phyloP scores from a whole-genome alignment of 2,797 vertebrate genomes.

The Cheirogaleus major region DNA sequence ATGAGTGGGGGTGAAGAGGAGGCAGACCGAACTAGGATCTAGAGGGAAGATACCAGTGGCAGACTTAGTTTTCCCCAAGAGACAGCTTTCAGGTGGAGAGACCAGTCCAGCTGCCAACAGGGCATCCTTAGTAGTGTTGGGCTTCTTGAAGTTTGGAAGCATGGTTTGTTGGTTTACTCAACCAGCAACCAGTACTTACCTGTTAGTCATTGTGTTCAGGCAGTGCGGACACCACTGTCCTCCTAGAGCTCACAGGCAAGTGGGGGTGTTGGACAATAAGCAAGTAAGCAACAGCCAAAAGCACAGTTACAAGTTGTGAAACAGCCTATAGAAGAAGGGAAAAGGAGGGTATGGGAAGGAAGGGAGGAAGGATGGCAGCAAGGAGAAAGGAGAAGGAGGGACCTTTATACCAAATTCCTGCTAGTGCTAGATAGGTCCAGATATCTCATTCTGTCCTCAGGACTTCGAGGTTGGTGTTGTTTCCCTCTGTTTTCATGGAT shows the following conservation, averaged over 20 bases:
- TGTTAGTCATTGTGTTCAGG: accelerated
- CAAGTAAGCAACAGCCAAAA: not conserved
- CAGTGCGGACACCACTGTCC: too few species aligned
- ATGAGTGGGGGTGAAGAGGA: not conserved
- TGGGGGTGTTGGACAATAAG: too few species aligned
- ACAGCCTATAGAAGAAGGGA: not conserved
- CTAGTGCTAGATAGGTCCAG: too few species aligned
- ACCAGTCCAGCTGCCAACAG: not conserved
- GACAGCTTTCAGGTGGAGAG: not conserved
- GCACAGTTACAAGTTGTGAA: not conserved
- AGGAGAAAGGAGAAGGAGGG: not conserved
- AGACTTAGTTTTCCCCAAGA: not conserved
- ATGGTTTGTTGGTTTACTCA: not conserved
- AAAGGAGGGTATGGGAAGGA: not conserved
- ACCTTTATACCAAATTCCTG: not conserved
- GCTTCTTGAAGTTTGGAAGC: not conserved
- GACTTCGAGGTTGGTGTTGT: not conserved
- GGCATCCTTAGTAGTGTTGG: not conserved
- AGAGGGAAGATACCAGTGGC: not conserved
- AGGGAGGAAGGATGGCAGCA: not conserved
- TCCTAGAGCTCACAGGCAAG: not conserved
- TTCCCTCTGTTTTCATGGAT: not conserved
- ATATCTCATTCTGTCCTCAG: not conserved
- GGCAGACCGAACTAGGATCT: not conserved
- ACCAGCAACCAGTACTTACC: not conserved